phyloP scores from a whole-genome alignment of 2,888 invertebrate species.

The Rhagonycha lutea region DNA sequence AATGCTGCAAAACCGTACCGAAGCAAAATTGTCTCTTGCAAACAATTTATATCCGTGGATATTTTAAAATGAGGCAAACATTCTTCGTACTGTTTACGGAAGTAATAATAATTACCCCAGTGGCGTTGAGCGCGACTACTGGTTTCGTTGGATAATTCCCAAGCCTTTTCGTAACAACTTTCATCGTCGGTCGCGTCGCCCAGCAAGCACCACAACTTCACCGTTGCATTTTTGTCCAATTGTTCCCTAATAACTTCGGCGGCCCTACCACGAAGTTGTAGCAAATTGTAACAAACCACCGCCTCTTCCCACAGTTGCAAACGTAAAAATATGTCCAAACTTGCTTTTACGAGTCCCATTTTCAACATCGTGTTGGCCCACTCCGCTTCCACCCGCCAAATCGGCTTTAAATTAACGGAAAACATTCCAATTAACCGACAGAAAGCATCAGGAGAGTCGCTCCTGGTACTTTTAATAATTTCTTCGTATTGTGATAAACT shows the following conservation, averaged over 20 bases:
- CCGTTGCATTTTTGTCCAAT: constrained; percentile 76
- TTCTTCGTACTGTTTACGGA: constrained; percentile 74
- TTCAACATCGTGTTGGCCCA: constrained; percentile 79
- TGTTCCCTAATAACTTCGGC: constrained; percentile 86
- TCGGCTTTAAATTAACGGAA: constrained; percentile 71
- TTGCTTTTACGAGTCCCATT: constrained; percentile 82
- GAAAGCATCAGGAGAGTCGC: constrained; percentile 52
- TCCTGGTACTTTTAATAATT: constrained; percentile 64
- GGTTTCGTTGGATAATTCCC: constrained; percentile 81
- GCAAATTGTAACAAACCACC: constrained; percentile 84
- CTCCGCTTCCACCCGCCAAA: constrained; percentile 77
- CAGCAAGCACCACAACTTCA: constrained; percentile 83
- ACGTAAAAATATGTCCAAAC: constrained; percentile 75
- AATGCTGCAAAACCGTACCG: constrained; percentile 86
- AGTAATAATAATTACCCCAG: constrained; percentile 81
- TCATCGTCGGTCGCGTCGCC: constrained; percentile 74
- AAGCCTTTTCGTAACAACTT: constrained; percentile 84
- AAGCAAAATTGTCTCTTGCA: constrained; percentile 87
- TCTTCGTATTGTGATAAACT: constrained; percentile 86
- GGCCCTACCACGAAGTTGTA: constrained; percentile 88
- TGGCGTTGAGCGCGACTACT: constrained; percentile 87
- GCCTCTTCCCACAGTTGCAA: constrained; percentile 91
- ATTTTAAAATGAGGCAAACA: constrained; percentile 81
- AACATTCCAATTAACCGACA: constrained; percentile 66
- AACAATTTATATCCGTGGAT: constrained; percentile 82